Base-by-base conservation (phyloP, 2,888 invertebrate genomes). In the Ophion obscuratus region DNA sequence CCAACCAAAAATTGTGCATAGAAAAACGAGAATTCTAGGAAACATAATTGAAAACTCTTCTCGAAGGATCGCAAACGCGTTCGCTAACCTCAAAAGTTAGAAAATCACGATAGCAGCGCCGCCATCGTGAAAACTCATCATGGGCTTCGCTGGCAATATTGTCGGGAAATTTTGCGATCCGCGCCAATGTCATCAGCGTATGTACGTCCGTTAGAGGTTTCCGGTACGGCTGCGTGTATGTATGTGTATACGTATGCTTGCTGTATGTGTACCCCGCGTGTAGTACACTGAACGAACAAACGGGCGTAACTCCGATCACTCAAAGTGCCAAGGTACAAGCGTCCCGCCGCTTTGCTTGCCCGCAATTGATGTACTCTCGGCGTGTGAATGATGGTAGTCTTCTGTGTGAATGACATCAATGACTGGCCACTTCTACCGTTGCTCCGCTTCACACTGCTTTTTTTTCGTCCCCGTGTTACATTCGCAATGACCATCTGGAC, bases 201-300 rank as follows among this genome's bases (percentile, higher is more conserved):
- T 70, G 77, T 71, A 78, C 87, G 86, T 79, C 87, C 83, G 84
- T 83, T 84, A 76, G 83, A 85, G 79, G 85, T 84, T 88, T 87
- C 88, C 88, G 87, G 79, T 87, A 84, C 70, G 70, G 81, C 57
- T 66, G 36, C 68, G 40, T n/a, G 27, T 47, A 53, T 61, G 40
- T 53, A 70, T 20, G 47, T 31, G 27, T 53, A 53, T 27, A 27
- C 36, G n/a, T 31, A 36, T 73, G 27, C 82, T 66, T 20, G 57
- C 67, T 3, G 6, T 73, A 36, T 59, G 4, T 47, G 11, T 68
- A 11, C n/a, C 44, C 20, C 24, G 68, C n/a, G 70, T 27, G 27
- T 53, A 17, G 27, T 31, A 53, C 7, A 31, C 11, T 44, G 9
- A 27, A 62, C 62, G 0, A 44, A 61, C 14, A 11, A 24, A 73